Conservation (phyloP, 2,888 invertebrate genomes). For the Drosophila niveifrons region DNA sequence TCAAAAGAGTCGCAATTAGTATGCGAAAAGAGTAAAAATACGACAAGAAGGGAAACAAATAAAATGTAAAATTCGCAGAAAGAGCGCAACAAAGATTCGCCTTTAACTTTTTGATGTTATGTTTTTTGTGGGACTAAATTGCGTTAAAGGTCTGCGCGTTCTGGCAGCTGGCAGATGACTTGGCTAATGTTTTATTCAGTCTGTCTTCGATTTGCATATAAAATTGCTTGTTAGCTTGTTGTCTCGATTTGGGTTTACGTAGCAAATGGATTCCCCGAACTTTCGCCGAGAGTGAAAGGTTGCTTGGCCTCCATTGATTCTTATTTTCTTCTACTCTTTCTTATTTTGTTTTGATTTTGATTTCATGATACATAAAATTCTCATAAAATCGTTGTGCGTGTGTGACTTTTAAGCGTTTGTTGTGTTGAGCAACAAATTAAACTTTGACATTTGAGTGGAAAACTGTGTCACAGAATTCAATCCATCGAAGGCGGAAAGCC, state of each 20-base stretch:
- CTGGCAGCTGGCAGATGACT: slow-evolving; percentile 33
- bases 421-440: slow-evolving; percentile 27
- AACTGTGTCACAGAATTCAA: slow-evolving; percentile 45
- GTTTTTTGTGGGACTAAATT: slow-evolving; percentile 38
- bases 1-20: slow-evolving; percentile 53
- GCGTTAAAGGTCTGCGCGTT: slow-evolving; percentile 43
- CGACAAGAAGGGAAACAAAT: slow-evolving; percentile 30
- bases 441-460: slow-evolving; percentile 66
- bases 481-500: slow-evolving; percentile 34
- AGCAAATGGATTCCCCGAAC: slow-evolving; percentile 50
- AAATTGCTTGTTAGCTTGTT: slow-evolving; percentile 72
- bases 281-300: slow-evolving; percentile 67
- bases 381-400: slow-evolving; percentile 10
- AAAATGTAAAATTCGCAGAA: slow-evolving; percentile 32
- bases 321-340: not conserved
- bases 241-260: slow-evolving; percentile 38
- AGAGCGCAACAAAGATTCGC: slow-evolving; percentile 36
- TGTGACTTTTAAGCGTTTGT: slow-evolving; percentile 14
- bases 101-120: slow-evolving; percentile 5
- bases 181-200: slow-evolving; percentile 71
- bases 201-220: slow-evolving; percentile 66
- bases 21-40: slow-evolving; percentile 51
- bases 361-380: slow-evolving; percentile 21
- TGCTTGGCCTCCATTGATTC: slow-evolving; percentile 12
- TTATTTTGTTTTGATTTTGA: no score